These are phyloP conservation scores for Myripristis jacobus DNA, from an alignment of 2,797 vertebrate species.

Conservation along the genomic window DNA sequence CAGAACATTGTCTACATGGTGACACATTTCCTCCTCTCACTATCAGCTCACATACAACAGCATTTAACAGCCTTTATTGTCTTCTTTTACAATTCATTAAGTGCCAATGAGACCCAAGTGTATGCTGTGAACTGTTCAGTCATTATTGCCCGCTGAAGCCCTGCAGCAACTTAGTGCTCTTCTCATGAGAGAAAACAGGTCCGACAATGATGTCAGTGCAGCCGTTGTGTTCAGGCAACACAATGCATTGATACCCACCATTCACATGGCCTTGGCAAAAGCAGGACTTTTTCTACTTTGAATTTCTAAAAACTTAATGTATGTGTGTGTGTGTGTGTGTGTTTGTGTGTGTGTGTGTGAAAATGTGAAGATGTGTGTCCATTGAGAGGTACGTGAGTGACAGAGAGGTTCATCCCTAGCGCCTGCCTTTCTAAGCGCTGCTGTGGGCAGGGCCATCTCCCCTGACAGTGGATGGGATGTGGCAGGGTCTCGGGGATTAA, in stretches of 20 bases:
- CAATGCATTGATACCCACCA: constrained; percentile 72
- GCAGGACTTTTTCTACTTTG: constrained; percentile 66
- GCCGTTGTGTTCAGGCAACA: constrained; percentile 54
- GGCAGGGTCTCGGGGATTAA: constrained; percentile 77
- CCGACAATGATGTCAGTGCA: constrained; percentile 66
- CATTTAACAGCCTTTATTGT: constrained; percentile 60
- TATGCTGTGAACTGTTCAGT: constrained; percentile 53
- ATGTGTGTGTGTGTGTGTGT: constrained; percentile 45
- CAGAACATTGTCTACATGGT: constrained; percentile 22
- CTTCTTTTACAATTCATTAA: constrained; percentile 63
- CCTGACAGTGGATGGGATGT: constrained; percentile 78
- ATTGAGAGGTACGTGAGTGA: constrained; percentile 79
- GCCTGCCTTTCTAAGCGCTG: constrained; percentile 71
- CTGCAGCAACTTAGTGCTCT: constrained; percentile 42
- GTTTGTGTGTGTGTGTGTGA: constrained; percentile 13
- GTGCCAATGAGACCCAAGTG: constrained; percentile 50
- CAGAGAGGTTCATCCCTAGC: constrained; percentile 80
- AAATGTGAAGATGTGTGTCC: constrained; percentile 77
- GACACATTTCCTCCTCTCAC: constrained; percentile 43
- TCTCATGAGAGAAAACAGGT: constrained; percentile 65
- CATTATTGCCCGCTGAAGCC: constrained; percentile 55
- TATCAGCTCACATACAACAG: constrained; percentile 31
- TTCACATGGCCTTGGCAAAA: constrained; percentile 61
- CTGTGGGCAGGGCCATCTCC: constrained; percentile 76
- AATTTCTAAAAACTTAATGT: constrained; percentile 60